Conservation (phyloP, 37 sponge, comb jelly and placozoan species). For the Oopsacas minuta region DNA sequence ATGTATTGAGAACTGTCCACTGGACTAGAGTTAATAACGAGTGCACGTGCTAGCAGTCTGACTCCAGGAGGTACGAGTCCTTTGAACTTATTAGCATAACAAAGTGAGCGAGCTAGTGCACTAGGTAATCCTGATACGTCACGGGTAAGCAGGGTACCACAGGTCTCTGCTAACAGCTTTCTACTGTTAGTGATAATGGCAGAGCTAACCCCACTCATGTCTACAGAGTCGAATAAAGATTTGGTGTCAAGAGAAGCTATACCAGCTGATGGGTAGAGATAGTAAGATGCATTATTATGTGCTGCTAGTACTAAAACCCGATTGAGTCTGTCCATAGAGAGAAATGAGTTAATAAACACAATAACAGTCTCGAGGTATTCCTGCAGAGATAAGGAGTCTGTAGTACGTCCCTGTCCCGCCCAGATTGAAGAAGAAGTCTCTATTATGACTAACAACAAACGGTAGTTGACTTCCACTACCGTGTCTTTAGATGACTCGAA, state of each 20-base stretch:
- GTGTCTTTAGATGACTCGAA: background rate
- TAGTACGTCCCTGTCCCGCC: background rate
- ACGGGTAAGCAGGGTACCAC: background rate
- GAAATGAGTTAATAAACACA: background rate
- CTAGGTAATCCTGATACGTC: background rate
- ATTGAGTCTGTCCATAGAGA: constrained; percentile 4
- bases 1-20: background rate
- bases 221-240: background rate
- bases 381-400: background rate
- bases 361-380: background rate
- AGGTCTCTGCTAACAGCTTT: background rate
- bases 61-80: constrained; percentile 5
- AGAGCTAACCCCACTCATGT: background rate
- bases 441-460: background rate
- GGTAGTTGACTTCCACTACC: background rate
- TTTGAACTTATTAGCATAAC: constrained; percentile 13
- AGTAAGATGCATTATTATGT: background rate
- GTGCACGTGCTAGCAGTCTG: background rate
- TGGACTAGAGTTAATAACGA: background rate
- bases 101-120: background rate
- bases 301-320: background rate
- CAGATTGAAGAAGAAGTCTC: constrained; percentile 5
- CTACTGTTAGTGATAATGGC: background rate
- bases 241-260: background rate
- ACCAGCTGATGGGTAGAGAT: background rate